phyloP scores from a whole-genome alignment of 92 coral and sea anemone genomes.

The Heteractis magnifica region DNA sequence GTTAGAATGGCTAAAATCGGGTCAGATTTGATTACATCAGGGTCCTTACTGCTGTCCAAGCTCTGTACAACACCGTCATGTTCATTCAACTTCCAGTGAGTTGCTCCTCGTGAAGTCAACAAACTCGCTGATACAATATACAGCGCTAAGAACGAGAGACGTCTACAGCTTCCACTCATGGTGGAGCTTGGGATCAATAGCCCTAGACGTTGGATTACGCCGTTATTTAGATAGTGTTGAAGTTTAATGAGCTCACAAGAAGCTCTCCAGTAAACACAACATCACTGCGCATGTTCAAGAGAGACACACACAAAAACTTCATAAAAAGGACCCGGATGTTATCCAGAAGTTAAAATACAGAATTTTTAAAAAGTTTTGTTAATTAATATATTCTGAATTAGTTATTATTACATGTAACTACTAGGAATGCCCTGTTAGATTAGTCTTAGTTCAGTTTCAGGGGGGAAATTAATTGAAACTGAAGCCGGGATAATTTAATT shows the following conservation, averaged over 20 bases:
- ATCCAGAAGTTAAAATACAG: too few species aligned
- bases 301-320: background rate
- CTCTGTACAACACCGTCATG: slow-evolving; percentile 85
- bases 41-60: slow-evolving; percentile 55
- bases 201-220: background rate
- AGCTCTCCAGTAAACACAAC: background rate
- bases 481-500: too few species aligned
- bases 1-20: slow-evolving; percentile 90
- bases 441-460: too few species aligned
- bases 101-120: slow-evolving; percentile 92
- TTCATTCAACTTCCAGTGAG: slow-evolving; percentile 96
- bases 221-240: background rate
- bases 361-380: too few species aligned
- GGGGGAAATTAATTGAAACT: too few species aligned
- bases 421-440: too few species aligned
- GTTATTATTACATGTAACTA: too few species aligned
- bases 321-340: background rate
- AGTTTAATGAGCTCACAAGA: slow-evolving; percentile 1
- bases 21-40: slow-evolving; percentile 90
- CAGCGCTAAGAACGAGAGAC: slow-evolving; percentile 79
- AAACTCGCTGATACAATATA: slow-evolving; percentile 89
- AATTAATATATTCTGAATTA: too few species aligned
- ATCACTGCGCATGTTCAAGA: background rate
- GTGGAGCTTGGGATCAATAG: slow-evolving; percentile 27
- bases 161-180: slow-evolving; percentile 83